These are phyloP conservation scores for Erpobdella octoculata DNA, from an alignment of 2,888 invertebrate genomes.

Conservation along the genomic window DNA sequence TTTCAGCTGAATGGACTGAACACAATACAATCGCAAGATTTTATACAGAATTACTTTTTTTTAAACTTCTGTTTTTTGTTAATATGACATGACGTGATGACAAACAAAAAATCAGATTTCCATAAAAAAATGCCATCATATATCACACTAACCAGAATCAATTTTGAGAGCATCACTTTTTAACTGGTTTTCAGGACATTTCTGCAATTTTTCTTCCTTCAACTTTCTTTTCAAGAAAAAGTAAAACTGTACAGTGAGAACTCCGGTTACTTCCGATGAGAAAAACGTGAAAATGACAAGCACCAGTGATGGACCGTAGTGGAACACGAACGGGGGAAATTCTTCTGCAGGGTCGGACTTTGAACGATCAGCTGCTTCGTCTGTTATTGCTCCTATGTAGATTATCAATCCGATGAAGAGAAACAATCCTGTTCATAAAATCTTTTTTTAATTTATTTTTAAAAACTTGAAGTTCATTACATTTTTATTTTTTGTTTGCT, in stretches of 20 bases:
- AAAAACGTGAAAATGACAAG: neutral
- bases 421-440: neutral
- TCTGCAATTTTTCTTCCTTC: no score
- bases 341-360: neutral
- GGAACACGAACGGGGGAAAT: neutral
- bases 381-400: conserved; percentile 20
- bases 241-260: conserved; percentile 9
- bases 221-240: neutral
- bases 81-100: no score
- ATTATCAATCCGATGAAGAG: conserved; percentile 7
- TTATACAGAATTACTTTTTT: no score
- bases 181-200: no score
- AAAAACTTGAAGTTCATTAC: neutral
- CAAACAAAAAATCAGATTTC: no score
- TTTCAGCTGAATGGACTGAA: no score
- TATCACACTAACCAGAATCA: no score
- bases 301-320: conserved; percentile 8
- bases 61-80: no score
- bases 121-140: no score
- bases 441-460: neutral
- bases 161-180: no score
- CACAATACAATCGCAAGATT: no score
- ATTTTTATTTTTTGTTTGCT: neutral
- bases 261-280: conserved; percentile 11
- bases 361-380: neutral